Evolutionary conservation across 2,113 vertebrate genomes (phyloP).

Genomic region (Hystrix cristata): DNA sequence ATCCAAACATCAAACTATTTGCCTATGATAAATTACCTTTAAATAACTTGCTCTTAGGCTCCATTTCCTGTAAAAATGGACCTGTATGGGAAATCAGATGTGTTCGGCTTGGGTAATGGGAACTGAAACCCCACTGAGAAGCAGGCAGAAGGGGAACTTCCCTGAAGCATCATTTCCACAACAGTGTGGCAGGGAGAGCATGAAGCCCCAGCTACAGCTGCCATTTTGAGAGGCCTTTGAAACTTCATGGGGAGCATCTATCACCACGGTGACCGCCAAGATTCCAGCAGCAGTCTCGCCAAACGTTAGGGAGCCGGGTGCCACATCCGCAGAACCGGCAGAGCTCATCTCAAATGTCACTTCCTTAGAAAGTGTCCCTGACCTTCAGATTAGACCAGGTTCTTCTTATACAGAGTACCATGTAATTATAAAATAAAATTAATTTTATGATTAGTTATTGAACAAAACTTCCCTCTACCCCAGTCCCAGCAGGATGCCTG

Average conservation of each 20-base stretch:
- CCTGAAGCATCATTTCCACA: not conserved
- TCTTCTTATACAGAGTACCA: not conserved
- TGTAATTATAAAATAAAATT: not conserved
- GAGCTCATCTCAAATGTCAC: not conserved
- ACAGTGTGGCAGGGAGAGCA: not conserved
- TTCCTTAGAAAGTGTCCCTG: not conserved
- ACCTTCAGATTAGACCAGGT: not conserved
- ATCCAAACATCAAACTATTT: not conserved
- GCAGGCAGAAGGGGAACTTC: not conserved
- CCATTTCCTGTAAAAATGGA: not conserved
- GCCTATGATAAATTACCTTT: slow-evolving; percentile 15
- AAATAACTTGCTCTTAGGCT: slow-evolving; percentile 27
- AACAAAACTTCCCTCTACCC: not conserved
- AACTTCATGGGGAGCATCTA: not conserved
- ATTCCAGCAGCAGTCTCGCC: not conserved
- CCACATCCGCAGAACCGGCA: not conserved
- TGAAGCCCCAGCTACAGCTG: not conserved
- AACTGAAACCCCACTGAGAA: not conserved
- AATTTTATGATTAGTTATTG: not conserved
- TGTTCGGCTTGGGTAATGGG: not conserved
- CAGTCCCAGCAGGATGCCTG: not conserved
- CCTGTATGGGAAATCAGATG: not conserved
- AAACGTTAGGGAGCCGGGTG: not conserved
- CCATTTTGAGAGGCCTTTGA: not conserved
- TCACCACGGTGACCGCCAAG: not conserved